phyloP scores from a whole-genome alignment of 2,888 invertebrate species.

The Lithodes maja region DNA sequence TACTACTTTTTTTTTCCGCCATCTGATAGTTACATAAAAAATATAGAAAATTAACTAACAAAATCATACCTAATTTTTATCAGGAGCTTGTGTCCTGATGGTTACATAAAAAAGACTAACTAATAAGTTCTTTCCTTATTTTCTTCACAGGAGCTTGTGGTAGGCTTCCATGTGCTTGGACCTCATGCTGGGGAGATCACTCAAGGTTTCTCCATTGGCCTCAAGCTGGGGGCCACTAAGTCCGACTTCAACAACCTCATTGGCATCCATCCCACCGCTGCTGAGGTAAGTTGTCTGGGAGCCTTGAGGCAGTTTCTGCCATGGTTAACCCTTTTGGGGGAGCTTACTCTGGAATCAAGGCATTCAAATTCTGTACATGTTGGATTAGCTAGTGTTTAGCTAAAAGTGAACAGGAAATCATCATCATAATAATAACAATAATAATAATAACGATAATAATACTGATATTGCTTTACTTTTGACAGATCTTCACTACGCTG shows the following conservation, averaged over 20 bases:
- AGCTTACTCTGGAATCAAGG: no score
- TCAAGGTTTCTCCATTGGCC: constrained; percentile 79
- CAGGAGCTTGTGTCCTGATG: not conserved
- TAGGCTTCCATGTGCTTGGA: constrained; percentile 79
- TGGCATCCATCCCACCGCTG: constrained; percentile 80
- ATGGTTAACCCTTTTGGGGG: no score
- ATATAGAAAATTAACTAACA: no score
- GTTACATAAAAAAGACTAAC: not conserved
- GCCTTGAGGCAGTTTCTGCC: no score
- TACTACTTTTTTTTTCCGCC: no score
- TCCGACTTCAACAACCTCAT: constrained; percentile 78
- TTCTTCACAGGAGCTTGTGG: constrained; percentile 74
- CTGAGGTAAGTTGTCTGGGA: constrained; percentile 75
- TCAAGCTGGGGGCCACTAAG: constrained; percentile 78
- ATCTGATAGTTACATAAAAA: no score
- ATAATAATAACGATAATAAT: no score
- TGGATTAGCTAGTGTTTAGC: no score
- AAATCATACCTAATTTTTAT: no score
- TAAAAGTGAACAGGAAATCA: no score
- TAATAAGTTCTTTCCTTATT: not conserved
- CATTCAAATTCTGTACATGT: no score
- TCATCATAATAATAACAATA: no score
- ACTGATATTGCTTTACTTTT: constrained; percentile 32
- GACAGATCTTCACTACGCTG: constrained; percentile 86
- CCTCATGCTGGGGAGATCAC: constrained; percentile 81